Base-by-base conservation (phyloP, 2,797 vertebrate species). In the Chloroceryle inda region DNA sequence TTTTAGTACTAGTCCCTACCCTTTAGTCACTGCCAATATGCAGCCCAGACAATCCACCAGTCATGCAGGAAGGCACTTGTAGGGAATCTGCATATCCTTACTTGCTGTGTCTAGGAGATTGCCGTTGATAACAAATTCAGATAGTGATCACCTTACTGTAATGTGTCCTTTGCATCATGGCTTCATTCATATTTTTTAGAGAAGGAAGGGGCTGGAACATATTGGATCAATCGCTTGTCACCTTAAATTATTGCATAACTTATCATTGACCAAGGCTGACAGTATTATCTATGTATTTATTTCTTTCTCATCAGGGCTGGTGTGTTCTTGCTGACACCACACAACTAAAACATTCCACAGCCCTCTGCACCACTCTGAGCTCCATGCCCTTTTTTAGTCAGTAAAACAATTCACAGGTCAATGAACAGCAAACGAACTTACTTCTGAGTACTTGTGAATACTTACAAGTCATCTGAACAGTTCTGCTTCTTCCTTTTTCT, bases 221-320 rank as follows among this genome's bases (percentile, higher is more conserved):
- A 10, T 26, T 69, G 47, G 38, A 42, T 86, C 88, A 79, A 63
- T 90, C 74, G 63, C 73, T 62, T 94, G 94, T 93, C 95, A 79
- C 40, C 67, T 92, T 38, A n/a, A 81, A 94, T 96, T 95, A 91
- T 73, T 94, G 45, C 73, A 31, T 88, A 95, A 93, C 47, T 62
- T 78, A 58, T 56, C 93, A 73, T 78, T 45, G 63, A 2, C 58
- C 15, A 59, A 66, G 67, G 55, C 27, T 81, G 69, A 21, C 55
- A 73, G 35, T 75, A 73, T 79, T 85, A 90, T 37, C 37, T 38
- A 75, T 84, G 86, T 71, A 45, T 87, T 84, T 92, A 13, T 84
- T 90, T 89, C 38, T 69, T 90, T 82, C 90, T 92, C 77, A 74
- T 58, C 85, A 45, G 38, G 19, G 29, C 66, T 76, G 53, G 63